Evolutionary conservation across 2,113 vertebrate species (phyloP), one percentile per base, ranked within the genome.

Genomic region (Trematomus loennbergii): DNA sequence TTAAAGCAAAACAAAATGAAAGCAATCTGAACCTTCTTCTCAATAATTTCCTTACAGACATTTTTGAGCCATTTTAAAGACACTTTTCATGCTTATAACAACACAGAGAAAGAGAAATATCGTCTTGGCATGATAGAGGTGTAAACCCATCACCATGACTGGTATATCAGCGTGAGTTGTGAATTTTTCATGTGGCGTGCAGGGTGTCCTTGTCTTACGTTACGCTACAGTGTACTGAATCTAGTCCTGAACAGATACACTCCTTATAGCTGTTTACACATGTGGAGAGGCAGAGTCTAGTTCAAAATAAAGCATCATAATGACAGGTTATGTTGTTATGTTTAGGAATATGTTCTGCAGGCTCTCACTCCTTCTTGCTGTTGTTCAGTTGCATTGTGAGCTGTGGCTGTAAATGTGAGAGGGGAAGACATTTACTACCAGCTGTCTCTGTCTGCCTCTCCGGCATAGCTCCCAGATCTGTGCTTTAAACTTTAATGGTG

Each of bases 401-500:
- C 6, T 33, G 60, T n/a, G 25, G 5, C 12, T 55, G n/a, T 54
- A 16, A 46, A 53, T 29, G 69, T 29, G 46, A 40, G n/a, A 49
- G 55, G n/a, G 16, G n/a, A 53, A 18, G 43, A 60, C 49, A 12
- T 79, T 63, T 9, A 53, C 58, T 36, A 12, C 20, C 40, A 18
- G 72, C 62, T 48, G 60, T 52, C 48, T 67, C 66, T 45, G 73
- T 68, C 66, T 40, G 29, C 53, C 49, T 49, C 16, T 52, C 16
- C 49, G 40, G 75, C 81, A 70, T 80, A 18, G 2, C 45, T 79
- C 78, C 77, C 78, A 12, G 55, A n/a, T 59, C 70, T 46, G 43
- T 48, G 54, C 46, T 87, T 93, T 84, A 92, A 91, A 89, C 58
- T 86, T 90, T 92, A 84, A 92, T 91, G 68, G 12, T 2, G 74